Base-by-base conservation (phyloP, 2,888 invertebrate species). In the Nephrotoma appendiculata region DNA sequence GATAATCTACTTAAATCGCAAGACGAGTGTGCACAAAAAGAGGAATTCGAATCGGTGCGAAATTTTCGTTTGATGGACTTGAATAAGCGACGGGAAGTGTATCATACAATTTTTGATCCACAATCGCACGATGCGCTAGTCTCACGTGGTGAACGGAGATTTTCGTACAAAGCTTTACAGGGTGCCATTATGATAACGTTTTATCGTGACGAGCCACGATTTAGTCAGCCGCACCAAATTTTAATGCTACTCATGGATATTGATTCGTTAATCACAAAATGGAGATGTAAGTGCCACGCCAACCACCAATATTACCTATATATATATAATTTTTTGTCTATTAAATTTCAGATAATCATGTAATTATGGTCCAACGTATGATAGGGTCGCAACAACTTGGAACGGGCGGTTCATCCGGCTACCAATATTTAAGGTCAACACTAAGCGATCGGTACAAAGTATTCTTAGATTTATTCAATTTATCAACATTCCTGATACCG, bases 381-480 rank as follows among this genome's bases (percentile, higher is more conserved):
- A 97, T 99, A 89, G 99, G 99, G 0, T 97, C 98, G 0, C 98
- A 98, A 90, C 97, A 97, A 90, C 92, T 98, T 7, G 99, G 99
- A 31, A 99, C 99, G 0, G 99, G 99, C 15, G 99, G 99, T 4
- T 99, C 99, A 6, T 98, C 98, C 0, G 99, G 99, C 0, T 99
- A 99, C 92, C 98, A 99, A 90, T 99, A 99, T 91, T 94, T 99
- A 6, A 94, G 99, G 86, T 98, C 98, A 5, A 99, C 99, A 0
- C 94, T 99, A 88, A 98, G 99, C 91, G 99, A 99, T 92, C 97
- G 99, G 41, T 99, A 99, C 93, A 99, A 99, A 92, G 98, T 99
- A 44, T 99, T 99, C 91, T 92, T 99, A 90, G 99, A 99, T 91
- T 92, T 99, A 83, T 99, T 99, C 93, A 99, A 99, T 91, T 92